Evolutionary conservation across 2,888 invertebrate genomes (phyloP), one percentile per base, ranked within the genome.

Genomic region (Corbicula japonica): DNA sequence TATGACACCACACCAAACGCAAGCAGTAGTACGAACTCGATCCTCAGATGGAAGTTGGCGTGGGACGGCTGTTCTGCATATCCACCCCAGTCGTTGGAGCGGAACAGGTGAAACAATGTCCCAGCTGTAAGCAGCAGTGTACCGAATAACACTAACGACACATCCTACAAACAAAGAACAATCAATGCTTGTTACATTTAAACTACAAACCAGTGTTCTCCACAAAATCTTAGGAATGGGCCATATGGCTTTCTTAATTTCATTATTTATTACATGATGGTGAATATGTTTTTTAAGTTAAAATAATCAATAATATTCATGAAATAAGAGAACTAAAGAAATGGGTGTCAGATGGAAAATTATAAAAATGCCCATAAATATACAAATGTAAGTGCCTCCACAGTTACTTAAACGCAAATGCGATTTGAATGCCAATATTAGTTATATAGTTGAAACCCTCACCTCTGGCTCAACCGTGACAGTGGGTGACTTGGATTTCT

Each of bases 61-160:
- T 71, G 71, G 1, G 73, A 69, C 8, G 65, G 23, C 2, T 76
- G 65, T 38, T 84, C 80, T 0, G 73, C 77, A 44, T 70, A 84
- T 2, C 83, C 83, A 12, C 76, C 80, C 80, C 80, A 84, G 38
- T 84, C 83, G 3, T 61, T 72, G 1, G 75, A 66, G 21, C 61
- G 69, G 23, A 84, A 41, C 0, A 73, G 56, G 48, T 75, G 69
- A 70, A 71, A 84, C 28, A 70, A 21, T 3, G 70, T 61, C 2
- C 76, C 79, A 10, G 74, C 63, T 0, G 60, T 30, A 23, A 50
- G 28, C 28, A 83, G 46, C 60, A 79, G 46, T 1, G 52, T 18
- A 32, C 12, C 28, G 60, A 73, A 83, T 41, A 79, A 78, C 8
- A 50, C 38, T 1, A 35, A 34, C 1, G 21, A 28, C 66, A 73